Percentiles rank a stretch among this genome's conserved stretches.
phyloP scores from a whole-genome alignment of 2,888 invertebrate genomes.

The Aphidoletes aphidimyza region DNA sequence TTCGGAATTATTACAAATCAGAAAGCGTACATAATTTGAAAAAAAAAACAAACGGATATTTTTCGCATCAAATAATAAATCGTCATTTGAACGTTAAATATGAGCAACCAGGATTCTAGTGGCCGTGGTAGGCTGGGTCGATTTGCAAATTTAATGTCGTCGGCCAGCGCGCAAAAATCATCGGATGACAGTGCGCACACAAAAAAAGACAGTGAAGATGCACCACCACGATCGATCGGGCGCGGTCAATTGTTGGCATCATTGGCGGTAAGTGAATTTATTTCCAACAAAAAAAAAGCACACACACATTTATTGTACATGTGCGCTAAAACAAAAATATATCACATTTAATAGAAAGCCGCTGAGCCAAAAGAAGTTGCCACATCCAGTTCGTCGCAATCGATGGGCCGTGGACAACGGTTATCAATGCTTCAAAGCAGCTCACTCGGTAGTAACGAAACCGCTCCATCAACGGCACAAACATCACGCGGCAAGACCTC shows the following conservation, averaged over 20 bases:
- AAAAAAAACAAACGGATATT: no score
- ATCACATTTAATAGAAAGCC: not conserved
- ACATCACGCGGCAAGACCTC: not conserved
- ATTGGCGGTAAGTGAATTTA: not conserved
- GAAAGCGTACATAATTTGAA: no score
- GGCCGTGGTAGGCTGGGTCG: not conserved
- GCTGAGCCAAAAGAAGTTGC: not conserved
- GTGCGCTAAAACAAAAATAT: no score
- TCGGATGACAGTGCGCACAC: not conserved
- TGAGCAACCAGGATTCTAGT: not conserved
- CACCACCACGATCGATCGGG: no score
- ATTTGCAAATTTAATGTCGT: not conserved
- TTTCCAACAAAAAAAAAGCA: no score
- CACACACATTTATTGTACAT: no score
- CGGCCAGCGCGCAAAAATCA: not conserved
- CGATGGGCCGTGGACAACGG: not conserved
- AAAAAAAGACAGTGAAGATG: no score
- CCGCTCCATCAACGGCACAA: not conserved
- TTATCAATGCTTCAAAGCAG: not conserved
- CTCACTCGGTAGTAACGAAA: not conserved
- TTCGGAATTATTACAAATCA: no score
- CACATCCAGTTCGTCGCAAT: not conserved
- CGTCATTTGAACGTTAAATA: not conserved
- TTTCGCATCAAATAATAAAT: no score
- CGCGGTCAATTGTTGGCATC: not conserved